Evolutionary conservation across 2,797 vertebrate species (phyloP).

Genomic region (Morelia viridis): DNA sequence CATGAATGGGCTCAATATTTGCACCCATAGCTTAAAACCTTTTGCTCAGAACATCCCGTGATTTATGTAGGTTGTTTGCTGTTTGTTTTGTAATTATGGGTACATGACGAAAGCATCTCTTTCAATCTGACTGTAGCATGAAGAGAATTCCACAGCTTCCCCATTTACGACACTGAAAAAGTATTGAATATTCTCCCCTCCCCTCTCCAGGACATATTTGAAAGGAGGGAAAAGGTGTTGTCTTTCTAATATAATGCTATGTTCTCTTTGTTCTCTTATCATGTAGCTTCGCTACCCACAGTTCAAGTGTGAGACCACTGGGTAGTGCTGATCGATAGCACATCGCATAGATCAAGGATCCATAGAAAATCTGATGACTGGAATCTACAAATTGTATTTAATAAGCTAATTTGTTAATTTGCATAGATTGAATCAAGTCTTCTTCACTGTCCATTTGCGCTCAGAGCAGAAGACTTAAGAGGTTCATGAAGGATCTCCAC

Average conservation of each 20-base stretch:
- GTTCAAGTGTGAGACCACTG: conserved; percentile 68
- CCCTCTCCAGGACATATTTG: conserved; percentile 18
- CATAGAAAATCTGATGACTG: conserved; percentile 65
- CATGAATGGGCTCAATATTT: conserved; percentile 4
- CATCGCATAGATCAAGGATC: conserved; percentile 58
- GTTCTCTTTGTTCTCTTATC: conserved; percentile 70
- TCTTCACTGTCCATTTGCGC: conserved; percentile 41
- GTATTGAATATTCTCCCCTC: conserved; percentile 24
- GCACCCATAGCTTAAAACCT: background rate
- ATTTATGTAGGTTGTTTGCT: background rate
- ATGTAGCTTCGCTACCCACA: conserved; percentile 64
- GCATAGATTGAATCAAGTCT: conserved; percentile 50
- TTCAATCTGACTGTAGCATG: background rate
- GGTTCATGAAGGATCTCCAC: conserved; percentile 49
- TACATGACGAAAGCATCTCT: accelerated
- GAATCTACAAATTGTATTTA: conserved; percentile 71
- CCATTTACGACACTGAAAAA: conserved; percentile 4
- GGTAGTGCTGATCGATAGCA: conserved; percentile 43
- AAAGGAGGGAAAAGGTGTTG: conserved; percentile 1
- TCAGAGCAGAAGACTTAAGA: conserved; percentile 44
- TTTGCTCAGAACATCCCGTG: conserved; percentile 23
- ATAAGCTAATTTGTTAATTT: conserved; percentile 66
- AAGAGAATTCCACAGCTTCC: background rate
- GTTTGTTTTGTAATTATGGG: background rate
- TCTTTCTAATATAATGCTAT: conserved; percentile 65